Evolutionary conservation across 2,797 vertebrate genomes (phyloP).

Genomic region (Karalla daura): DNA sequence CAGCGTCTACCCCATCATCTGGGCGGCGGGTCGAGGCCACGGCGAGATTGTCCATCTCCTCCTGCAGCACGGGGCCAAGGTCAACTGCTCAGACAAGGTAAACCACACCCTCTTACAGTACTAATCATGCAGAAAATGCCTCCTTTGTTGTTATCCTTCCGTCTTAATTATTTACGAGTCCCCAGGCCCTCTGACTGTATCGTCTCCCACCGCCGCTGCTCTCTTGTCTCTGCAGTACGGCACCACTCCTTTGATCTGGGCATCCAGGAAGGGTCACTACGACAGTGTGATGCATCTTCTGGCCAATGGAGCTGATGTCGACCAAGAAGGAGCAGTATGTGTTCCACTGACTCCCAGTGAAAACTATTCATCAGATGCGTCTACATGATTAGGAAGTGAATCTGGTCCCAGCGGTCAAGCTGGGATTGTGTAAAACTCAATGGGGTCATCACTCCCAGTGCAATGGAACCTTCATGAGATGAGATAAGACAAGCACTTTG

Average conservation of each 20-base stretch:
- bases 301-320: slow-evolving; percentile 94
- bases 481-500: no score
- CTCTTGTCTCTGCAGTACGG: slow-evolving; percentile 86
- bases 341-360: not conserved
- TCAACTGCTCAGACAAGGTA: slow-evolving; percentile 99
- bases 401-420: no score
- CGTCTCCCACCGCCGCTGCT: not conserved
- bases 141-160: not conserved
- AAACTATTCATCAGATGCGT: no score
- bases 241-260: slow-evolving; percentile 97
- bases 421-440: no score
- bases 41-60: slow-evolving; percentile 93
- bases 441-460: no score
- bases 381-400: no score
- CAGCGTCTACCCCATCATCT: slow-evolving; percentile 97
- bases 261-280: slow-evolving; percentile 93
- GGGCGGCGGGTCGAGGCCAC: slow-evolving; percentile 97
- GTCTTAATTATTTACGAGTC: not conserved
- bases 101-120: slow-evolving; percentile 50
- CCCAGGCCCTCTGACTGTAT: not conserved
- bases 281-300: slow-evolving; percentile 94
- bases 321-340: slow-evolving; percentile 97
- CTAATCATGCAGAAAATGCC: slow-evolving; percentile 26
- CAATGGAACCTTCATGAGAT: no score
- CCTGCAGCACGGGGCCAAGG: slow-evolving; percentile 93